Evolutionary conservation across 2,888 invertebrate species (phyloP).

Genomic region (Bellardia bayeri): DNA sequence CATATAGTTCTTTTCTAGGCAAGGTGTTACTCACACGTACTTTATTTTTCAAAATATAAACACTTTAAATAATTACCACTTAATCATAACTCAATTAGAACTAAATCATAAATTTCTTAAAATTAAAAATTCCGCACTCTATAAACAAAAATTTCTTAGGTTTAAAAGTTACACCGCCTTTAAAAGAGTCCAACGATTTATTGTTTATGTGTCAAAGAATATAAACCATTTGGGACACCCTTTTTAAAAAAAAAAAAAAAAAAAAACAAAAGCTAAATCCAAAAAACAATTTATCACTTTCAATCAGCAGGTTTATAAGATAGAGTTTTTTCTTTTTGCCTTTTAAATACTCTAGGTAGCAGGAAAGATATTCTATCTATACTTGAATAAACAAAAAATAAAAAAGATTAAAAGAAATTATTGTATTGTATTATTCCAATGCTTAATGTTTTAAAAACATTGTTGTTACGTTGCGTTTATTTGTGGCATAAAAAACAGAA

Average conservation of each 20-base stretch:
- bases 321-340: conserved; percentile 2
- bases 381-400: conserved; percentile 29
- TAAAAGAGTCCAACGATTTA: conserved; percentile 6
- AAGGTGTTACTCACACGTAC: conserved; percentile 11
- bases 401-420: conserved; percentile 51
- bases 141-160: conserved; percentile 21
- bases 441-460: conserved; percentile 21
- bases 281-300: conserved; percentile 58
- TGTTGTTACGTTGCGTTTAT: background rate
- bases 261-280: background rate
- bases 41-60: background rate
- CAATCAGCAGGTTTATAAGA: conserved; percentile 44
- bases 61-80: conserved; percentile 21
- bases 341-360: background rate
- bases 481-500: conserved; percentile 15
- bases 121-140: background rate
- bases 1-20: background rate
- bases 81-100: conserved; percentile 41
- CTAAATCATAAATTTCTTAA: conserved; percentile 8
- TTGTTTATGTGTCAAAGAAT: conserved; percentile 40
- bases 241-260: background rate
- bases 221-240: conserved; percentile 45
- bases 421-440: conserved; percentile 1
- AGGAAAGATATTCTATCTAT: background rate
- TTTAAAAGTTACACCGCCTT: background rate